Evolutionary conservation across 2,888 invertebrate species (phyloP).

Genomic region (Papilio elwesi): DNA sequence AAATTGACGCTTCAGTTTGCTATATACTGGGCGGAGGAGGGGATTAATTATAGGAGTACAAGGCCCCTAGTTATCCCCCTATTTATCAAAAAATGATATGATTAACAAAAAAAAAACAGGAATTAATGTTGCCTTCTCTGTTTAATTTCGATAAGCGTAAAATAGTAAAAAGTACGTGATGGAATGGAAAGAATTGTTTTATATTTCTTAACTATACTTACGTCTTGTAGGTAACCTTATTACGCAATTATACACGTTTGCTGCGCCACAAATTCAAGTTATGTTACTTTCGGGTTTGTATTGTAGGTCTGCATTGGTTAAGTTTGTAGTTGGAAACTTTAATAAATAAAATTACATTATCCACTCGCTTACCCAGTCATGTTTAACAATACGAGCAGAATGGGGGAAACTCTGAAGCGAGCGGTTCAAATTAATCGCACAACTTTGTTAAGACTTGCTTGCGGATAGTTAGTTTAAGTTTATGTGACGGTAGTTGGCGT

Average conservation of each 20-base stretch:
- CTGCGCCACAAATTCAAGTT: slow-evolving; percentile 38
- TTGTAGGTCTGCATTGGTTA: slow-evolving; percentile 34
- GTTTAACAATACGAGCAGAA: slow-evolving; percentile 60
- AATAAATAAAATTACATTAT: slow-evolving; percentile 53
- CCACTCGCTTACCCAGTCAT: slow-evolving; percentile 54
- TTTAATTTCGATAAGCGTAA: no score
- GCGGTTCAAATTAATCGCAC: slow-evolving; percentile 72
- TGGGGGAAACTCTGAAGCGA: slow-evolving; percentile 62
- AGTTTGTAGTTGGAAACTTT: slow-evolving; percentile 44
- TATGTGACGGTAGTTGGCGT: slow-evolving; percentile 68
- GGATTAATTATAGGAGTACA: no score
- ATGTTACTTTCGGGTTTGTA: slow-evolving; percentile 37
- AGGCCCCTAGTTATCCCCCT: no score
- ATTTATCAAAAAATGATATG: no score
- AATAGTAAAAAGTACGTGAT: no score
- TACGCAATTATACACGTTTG: slow-evolving; percentile 36
- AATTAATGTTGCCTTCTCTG: no score
- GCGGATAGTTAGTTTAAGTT: slow-evolving; percentile 72
- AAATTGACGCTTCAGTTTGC: no score
- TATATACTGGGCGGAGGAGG: no score
- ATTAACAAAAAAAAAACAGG: no score
- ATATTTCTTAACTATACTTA: slow-evolving; percentile 1
- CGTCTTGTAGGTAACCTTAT: slow-evolving; percentile 29
- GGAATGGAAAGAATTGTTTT: neutral
- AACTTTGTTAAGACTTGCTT: slow-evolving; percentile 79